A percentile compares a stretch with the other conserved stretches of the same genome.
Evolutionary conservation across 2,113 vertebrate species (phyloP).

Genomic region (Stegostoma tigrinum): DNA sequence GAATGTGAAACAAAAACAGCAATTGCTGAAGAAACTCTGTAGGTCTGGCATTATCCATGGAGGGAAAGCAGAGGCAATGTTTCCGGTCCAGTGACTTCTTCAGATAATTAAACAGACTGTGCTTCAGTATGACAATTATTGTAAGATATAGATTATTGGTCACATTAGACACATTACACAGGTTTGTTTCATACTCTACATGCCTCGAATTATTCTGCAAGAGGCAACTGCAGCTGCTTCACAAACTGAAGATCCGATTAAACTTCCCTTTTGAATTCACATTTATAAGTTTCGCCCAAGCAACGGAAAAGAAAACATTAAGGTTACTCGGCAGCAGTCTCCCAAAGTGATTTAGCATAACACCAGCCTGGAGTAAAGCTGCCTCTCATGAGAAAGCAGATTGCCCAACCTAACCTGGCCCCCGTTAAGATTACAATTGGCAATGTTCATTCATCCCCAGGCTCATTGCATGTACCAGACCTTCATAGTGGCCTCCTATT

Average conservation of each 20-base stretch:
- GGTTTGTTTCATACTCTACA: neutral
- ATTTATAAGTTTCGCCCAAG: neutral
- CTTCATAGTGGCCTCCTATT: neutral
- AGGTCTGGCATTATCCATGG: too few relatives aligned
- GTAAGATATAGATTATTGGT: neutral
- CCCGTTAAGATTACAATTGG: slow-evolving; percentile 7
- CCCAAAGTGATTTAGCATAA: neutral
- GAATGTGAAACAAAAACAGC: too few relatives aligned
- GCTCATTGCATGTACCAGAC: neutral
- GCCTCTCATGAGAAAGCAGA: neutral
- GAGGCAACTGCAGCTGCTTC: neutral
- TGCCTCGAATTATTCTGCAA: neutral
- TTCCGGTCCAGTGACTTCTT: too few relatives aligned
- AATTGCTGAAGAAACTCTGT: too few relatives aligned
- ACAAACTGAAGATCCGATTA: neutral
- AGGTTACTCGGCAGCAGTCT: neutral
- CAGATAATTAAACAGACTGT: neutral
- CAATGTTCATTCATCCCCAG: neutral
- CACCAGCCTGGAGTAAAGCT: neutral
- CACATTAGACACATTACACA: neutral
- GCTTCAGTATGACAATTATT: neutral
- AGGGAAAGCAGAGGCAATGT: too few relatives aligned
- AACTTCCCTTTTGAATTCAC: neutral
- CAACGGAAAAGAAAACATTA: neutral
- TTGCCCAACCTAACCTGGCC: neutral